phyloP scores from a whole-genome alignment of 1,140 invertebrate species.

The Sinella curviseta region DNA sequence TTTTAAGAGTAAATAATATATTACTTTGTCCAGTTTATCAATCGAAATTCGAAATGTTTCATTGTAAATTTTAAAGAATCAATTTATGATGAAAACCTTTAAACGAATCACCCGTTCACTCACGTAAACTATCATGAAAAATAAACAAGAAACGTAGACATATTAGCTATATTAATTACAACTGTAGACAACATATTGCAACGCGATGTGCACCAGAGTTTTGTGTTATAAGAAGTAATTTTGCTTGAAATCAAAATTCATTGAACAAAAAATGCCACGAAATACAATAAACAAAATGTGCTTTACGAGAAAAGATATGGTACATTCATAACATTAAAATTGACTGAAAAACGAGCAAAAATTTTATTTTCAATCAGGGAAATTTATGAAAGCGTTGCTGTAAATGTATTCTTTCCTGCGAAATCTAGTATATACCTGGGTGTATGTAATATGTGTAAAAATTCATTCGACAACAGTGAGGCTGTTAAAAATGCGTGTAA shows the following conservation, averaged over 20 bases:
- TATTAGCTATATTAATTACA: too few relatives aligned
- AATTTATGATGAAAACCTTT: not conserved
- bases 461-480: too few relatives aligned
- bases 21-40: not conserved
- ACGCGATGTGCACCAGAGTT: not conserved
- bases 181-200: too few relatives aligned
- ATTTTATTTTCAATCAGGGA: not conserved
- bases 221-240: not conserved
- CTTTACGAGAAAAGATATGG: not conserved
- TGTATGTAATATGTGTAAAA: not conserved
- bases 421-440: not conserved
- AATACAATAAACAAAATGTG: not conserved
- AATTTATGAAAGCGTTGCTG: not conserved
- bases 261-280: not conserved
- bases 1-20: not conserved
- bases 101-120: not conserved
- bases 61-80: not conserved
- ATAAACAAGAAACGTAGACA: too few relatives aligned
- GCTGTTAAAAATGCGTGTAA: too few relatives aligned
- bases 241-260: too few relatives aligned
- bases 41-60: not conserved
- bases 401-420: not conserved
- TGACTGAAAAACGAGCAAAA: not conserved
- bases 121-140: not conserved
- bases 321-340: not conserved